Percentiles rank a stretch among this genome's conserved stretches.
Evolutionary conservation across 2,113 vertebrate genomes (phyloP).

Genomic region (Canis aureus): DNA sequence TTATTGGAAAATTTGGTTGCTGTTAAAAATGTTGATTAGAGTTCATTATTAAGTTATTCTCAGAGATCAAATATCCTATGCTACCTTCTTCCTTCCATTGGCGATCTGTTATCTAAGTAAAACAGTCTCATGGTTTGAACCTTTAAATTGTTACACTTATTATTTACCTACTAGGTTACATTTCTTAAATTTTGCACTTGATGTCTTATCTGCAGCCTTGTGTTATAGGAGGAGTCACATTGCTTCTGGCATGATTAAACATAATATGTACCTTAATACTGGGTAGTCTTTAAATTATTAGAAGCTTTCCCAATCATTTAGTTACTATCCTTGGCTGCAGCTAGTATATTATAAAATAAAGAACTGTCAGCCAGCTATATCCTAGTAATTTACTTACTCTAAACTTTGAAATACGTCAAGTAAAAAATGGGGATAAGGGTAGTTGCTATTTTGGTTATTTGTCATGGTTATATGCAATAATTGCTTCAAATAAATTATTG

Average conservation of each 20-base stretch:
- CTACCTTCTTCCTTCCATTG: neutral
- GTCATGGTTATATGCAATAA: neutral
- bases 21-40: slow-evolving; percentile 53
- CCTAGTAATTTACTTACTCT: slow-evolving; percentile 10
- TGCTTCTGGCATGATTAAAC: slow-evolving; percentile 3
- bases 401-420: neutral
- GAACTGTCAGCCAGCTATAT: neutral
- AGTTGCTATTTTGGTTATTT: slow-evolving; percentile 26
- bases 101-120: slow-evolving; percentile 23
- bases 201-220: neutral
- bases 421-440: slow-evolving; percentile 2
- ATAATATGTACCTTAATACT: neutral
- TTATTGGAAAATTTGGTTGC: slow-evolving; percentile 65
- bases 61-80: neutral
- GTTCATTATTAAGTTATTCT: slow-evolving; percentile 60
- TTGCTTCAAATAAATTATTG: neutral
- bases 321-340: neutral
- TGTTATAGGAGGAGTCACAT: neutral
- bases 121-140: neutral
- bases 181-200: neutral
- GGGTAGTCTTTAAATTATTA: neutral
- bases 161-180: neutral
- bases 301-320: neutral
- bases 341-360: neutral
- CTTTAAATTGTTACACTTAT: slow-evolving; percentile 39